Conservation (phyloP, 1,140 invertebrate genomes). For the Drosophila melanogaster region Release_6_plus_ISO1_MT NC_004354.4:6426501-6427000, state of each 20-base stretch:
- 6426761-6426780: conserved; percentile 17
- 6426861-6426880: not conserved
- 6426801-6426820: conserved; percentile 9
- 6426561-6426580: not conserved
- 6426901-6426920: not conserved
- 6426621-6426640: conserved; percentile 23
- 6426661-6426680: conserved; percentile 75
- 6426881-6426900: not conserved
- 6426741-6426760: conserved; percentile 28
- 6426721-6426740: conserved; percentile 49
- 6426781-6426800: conserved; percentile 2
- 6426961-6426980: no score
- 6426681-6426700: conserved; percentile 45
- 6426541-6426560: conserved; percentile 42
- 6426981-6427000: no score
- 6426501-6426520: conserved; percentile 45
- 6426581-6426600: conserved; percentile 12
- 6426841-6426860: not conserved
- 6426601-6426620: conserved; percentile 71
- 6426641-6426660: conserved; percentile 53
- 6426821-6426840: not conserved
- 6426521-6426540: conserved; percentile 71
- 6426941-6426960: not conserved
- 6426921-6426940: not conserved
- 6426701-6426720: conserved; percentile 47